Percentiles rank a stretch among this genome's conserved stretches.
phyloP scores from a whole-genome alignment of 2,113 vertebrate species.

The Tonatia bakeri region DNA sequence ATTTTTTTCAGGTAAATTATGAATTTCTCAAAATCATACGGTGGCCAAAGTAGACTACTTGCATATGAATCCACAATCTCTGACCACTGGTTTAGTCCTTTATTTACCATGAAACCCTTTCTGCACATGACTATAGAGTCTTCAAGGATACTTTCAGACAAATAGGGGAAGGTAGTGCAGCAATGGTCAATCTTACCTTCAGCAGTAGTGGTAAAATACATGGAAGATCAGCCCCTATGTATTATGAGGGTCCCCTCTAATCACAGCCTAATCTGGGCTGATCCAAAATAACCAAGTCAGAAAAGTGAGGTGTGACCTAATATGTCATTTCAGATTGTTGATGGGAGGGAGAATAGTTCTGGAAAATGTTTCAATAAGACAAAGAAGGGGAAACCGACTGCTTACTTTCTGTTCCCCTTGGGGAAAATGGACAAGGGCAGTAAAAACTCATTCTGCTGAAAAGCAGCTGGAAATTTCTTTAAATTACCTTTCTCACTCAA shows the following conservation, averaged over 20 bases:
- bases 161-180: background rate
- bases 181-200: background rate
- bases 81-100: background rate
- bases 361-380: constrained; percentile 3
- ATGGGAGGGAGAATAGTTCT: background rate
- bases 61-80: background rate
- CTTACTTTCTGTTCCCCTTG: background rate
- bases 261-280: background rate
- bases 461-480: constrained; percentile 43
- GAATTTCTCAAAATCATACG: background rate
- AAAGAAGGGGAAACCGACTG: background rate
- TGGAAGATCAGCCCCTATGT: background rate
- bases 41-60: background rate
- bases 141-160: background rate
- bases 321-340: background rate
- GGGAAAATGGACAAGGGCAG: background rate
- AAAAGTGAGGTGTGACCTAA: background rate
- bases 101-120: background rate
- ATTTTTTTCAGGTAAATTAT: background rate
- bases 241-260: background rate
- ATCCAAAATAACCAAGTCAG: background rate
- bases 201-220: rapidly evolving
- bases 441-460: constrained; percentile 16
- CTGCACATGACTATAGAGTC: background rate
- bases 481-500: constrained; percentile 61